Evolutionary conservation across 2,113 vertebrate genomes (phyloP).

Genomic region (Oryzias woworae): DNA sequence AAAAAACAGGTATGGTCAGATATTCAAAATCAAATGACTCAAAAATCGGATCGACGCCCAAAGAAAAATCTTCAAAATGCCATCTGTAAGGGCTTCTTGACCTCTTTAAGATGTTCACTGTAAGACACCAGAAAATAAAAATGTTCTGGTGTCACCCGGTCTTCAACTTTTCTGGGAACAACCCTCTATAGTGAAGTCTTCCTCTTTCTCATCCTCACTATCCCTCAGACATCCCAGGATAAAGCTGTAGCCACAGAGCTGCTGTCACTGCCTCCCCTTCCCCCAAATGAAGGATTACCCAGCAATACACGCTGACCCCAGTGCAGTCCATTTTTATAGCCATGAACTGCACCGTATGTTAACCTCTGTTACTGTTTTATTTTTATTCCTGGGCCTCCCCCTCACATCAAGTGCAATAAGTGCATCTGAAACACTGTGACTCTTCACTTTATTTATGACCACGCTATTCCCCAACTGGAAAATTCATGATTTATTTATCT

Average conservation of each 20-base stretch:
- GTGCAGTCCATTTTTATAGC: not conserved
- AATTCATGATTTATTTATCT: not conserved
- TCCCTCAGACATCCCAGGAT: not conserved
- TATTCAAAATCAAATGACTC: too few relatives aligned
- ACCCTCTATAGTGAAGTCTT: too few relatives aligned
- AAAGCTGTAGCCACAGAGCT: not conserved
- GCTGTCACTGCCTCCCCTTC: not conserved
- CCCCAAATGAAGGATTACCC: not conserved
- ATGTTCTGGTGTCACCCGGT: too few relatives aligned
- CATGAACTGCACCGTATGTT: not conserved
- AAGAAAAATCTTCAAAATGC: too few relatives aligned
- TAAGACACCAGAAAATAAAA: too few relatives aligned
- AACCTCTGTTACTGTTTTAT: not conserved
- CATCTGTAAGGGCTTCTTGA: too few relatives aligned
- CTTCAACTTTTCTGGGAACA: too few relatives aligned
- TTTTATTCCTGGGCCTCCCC: not conserved
- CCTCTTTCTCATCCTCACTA: too few relatives aligned
- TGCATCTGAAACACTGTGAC: not conserved
- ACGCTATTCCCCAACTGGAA: not conserved
- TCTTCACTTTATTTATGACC: constrained; percentile 1
- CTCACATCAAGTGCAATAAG: not conserved
- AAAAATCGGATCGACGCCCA: too few relatives aligned
- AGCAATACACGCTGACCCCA: constrained; percentile 5
- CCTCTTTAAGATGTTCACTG: too few relatives aligned
- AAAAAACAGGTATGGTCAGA: too few relatives aligned